A percentile compares a stretch with the other conserved stretches of the same genome.
phyloP scores from a whole-genome alignment of 1,140 invertebrate genomes.

The Lepidurus arcticus region DNA sequence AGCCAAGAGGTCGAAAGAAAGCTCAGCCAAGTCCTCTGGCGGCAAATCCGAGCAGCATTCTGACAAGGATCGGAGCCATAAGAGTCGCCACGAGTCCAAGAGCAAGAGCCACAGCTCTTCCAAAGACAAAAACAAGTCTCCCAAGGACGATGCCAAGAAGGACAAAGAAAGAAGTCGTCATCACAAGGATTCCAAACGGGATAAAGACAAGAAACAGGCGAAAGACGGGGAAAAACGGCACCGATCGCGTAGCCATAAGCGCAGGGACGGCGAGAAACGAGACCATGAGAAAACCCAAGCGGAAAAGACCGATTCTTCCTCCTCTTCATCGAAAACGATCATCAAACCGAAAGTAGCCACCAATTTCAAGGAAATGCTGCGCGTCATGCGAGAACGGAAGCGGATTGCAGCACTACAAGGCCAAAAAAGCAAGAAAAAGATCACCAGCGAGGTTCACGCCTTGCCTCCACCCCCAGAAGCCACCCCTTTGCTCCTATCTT shows the following conservation, averaged over 20 bases:
- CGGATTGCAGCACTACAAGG: conserved; percentile 25
- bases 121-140: not conserved
- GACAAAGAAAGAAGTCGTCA: not conserved
- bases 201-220: not conserved
- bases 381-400: not conserved
- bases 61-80: conserved; percentile 4
- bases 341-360: conserved; percentile 2
- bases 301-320: conserved; percentile 16
- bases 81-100: conserved; percentile 9
- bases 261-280: not conserved
- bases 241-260: conserved; percentile 21
- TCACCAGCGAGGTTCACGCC: conserved; percentile 11
- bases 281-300: conserved; percentile 12
- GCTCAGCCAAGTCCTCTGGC: not conserved
- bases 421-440: conserved; percentile 1
- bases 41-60: not conserved
- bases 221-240: conserved; percentile 24
- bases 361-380: conserved; percentile 21
- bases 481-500: conserved; percentile 9
- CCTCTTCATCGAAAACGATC: not conserved
- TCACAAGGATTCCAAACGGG: not conserved
- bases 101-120: not conserved
- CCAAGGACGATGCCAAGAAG: not conserved
- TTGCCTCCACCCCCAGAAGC: not conserved
- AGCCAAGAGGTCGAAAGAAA: not conserved